A percentile compares a stretch with the other conserved stretches of the same genome.
Conservation (phyloP, 2,113 vertebrate species). For the Muntiacus reevesi region DNA sequence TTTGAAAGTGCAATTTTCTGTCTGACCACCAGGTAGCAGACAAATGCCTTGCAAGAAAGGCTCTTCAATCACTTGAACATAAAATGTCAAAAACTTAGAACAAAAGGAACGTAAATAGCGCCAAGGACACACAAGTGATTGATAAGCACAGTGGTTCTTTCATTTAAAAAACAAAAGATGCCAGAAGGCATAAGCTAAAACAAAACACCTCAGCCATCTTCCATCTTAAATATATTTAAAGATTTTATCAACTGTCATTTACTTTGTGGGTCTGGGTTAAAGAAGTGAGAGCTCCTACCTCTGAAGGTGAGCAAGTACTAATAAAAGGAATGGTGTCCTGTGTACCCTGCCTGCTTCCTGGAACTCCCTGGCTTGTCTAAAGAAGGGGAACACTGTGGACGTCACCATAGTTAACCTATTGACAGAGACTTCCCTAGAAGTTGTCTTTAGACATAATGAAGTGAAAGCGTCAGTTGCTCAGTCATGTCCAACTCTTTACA, state of each 20-base stretch:
- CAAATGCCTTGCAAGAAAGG: conserved; percentile 64
- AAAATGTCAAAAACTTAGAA: neutral
- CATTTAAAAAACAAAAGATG: neutral
- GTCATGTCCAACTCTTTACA: neutral
- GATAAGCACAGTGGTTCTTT: neutral
- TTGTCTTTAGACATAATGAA: neutral
- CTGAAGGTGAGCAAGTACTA: neutral
- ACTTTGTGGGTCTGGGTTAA: neutral
- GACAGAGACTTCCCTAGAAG: neutral
- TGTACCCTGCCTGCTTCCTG: neutral
- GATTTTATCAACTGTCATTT: neutral
- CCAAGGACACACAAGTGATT: neutral
- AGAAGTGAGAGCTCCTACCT: neutral
- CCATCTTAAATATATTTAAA: neutral
- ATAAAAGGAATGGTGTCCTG: too few species aligned
- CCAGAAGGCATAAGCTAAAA: neutral
- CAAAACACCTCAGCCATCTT: neutral
- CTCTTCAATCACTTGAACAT: conserved; percentile 11
- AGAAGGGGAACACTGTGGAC: neutral
- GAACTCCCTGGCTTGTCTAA: neutral
- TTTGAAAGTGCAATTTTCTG: conserved; percentile 30
- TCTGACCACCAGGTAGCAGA: conserved; percentile 70
- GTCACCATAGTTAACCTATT: neutral
- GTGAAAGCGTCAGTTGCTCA: neutral
- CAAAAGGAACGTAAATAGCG: neutral